Percentiles rank a stretch among this genome's conserved stretches.
phyloP scores from a whole-genome alignment of 2,797 vertebrate species.

The Pogoniulus pusillus region DNA sequence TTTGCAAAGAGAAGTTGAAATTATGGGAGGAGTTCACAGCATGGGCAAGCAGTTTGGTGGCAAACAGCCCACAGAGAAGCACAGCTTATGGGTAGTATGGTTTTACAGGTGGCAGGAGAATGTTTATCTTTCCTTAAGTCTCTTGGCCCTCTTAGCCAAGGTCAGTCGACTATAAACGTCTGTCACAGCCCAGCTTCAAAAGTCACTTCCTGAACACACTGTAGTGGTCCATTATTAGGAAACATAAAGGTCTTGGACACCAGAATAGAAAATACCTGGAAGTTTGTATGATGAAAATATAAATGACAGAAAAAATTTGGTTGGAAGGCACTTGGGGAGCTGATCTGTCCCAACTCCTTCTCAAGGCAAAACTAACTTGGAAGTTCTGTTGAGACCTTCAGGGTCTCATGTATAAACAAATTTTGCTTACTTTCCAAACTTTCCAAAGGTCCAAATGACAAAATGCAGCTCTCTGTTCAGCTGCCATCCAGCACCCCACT shows the following conservation, averaged over 20 bases:
- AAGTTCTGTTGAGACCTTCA: neutral
- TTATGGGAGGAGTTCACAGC: neutral
- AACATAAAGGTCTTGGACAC: neutral
- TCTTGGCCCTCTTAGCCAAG: neutral
- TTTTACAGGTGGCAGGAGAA: neutral
- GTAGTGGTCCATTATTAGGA: neutral
- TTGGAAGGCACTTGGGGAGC: neutral
- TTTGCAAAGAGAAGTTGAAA: neutral
- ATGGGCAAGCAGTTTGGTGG: neutral
- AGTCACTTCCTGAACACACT: neutral
- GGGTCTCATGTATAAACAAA: neutral
- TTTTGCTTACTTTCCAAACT: neutral
- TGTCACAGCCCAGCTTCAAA: neutral
- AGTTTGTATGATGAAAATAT: neutral
- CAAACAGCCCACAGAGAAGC: neutral
- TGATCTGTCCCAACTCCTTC: neutral
- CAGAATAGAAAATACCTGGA: neutral
- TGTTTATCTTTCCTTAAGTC: neutral
- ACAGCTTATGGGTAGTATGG: rapidly evolving
- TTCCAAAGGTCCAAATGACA: neutral
- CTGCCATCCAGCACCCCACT: neutral
- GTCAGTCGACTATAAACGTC: neutral
- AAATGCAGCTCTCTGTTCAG: neutral
- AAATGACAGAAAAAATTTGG: neutral
- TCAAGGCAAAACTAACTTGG: neutral